phyloP scores from a whole-genome alignment of 2,888 invertebrate genomes.

The Papilio gigon region DNA sequence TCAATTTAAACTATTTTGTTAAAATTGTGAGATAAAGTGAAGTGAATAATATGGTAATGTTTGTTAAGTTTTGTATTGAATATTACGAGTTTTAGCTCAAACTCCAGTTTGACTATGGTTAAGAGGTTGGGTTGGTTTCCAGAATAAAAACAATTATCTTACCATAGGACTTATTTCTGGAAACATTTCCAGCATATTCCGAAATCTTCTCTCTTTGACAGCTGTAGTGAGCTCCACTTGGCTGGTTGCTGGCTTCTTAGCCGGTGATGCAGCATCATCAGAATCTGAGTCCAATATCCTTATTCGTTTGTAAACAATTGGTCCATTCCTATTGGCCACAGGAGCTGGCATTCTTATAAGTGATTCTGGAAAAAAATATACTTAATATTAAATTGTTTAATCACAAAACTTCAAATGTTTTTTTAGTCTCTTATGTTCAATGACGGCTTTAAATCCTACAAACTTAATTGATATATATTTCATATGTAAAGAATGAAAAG shows the following conservation, averaged over 20 bases:
- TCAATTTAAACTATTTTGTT: too few relatives aligned
- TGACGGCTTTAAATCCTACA: too few relatives aligned
- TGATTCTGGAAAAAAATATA: constrained; percentile 50
- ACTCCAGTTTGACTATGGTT: too few relatives aligned
- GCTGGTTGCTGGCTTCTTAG: constrained; percentile 55
- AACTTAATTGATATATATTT: too few relatives aligned
- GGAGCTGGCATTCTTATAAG: constrained; percentile 69
- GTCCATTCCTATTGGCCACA: constrained; percentile 56
- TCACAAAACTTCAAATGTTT: too few relatives aligned
- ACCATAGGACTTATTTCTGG: constrained; percentile 84
- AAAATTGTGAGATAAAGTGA: too few relatives aligned
- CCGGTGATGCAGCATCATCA: constrained; percentile 70
- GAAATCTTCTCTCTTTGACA: constrained; percentile 83
- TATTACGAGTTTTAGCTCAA: too few relatives aligned
- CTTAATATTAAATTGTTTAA: neutral
- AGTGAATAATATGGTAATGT: too few relatives aligned
- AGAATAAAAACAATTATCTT: constrained; percentile 53
- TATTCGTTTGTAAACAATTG: constrained; percentile 72
- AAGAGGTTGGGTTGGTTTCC: too few relatives aligned
- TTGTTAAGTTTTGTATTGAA: too few relatives aligned
- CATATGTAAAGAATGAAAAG: too few relatives aligned
- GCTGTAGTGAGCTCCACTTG: constrained; percentile 65
- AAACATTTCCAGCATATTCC: constrained; percentile 84
- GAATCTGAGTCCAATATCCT: constrained; percentile 80
- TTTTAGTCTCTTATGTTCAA: too few relatives aligned